Base-by-base conservation (phyloP, 1,140 invertebrate species). In the Hestina assimilis region DNA sequence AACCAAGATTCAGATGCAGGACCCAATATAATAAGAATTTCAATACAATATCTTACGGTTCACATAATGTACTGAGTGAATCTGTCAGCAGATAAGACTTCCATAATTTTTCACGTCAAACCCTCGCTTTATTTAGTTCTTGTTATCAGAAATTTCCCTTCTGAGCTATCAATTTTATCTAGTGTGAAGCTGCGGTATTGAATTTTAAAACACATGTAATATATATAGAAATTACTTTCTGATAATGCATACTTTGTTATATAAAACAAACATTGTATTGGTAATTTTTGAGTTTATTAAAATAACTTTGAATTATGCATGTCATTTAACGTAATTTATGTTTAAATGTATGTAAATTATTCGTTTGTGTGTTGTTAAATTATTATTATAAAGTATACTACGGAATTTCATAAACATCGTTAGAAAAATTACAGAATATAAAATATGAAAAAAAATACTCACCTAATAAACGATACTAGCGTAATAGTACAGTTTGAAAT, bases 91-190 rank as follows among this genome's bases (percentile, higher is more conserved):
- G 17, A 38, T n/a, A 19, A 17, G 17, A 21, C 14, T 21, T 38
- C 15, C 29, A 50, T 35, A 19, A 21, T 50, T 14, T 35, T 50
- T 50, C 47, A 50, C 15, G 47, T 23, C 33, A 23, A 40, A 26
- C 47, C 19, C 33, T 50, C 26, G 11, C 21, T 48, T 33, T 15
- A 5, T 4, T 8, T 15, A 50, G 40, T 38, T 40, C 38, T 50
- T 23, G 46, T 40, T 21, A 14, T 12, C 20, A 23, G 33, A 33
- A 40, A 50, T 38, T 40, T 38, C 33, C 47, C 31, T 50, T 50
- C 23, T 24, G 33, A 20, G 33, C 33, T 50, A 50, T 50, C 47
- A 48, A 48, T 48, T 50, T 38, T 19, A 24, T 21, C 19, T 48
- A 29, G 14, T 19, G 47, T 26, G 19, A 2, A 26, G 3, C 31